phyloP scores from a whole-genome alignment of 2,113 vertebrate species.

The Xenopus borealis region DNA sequence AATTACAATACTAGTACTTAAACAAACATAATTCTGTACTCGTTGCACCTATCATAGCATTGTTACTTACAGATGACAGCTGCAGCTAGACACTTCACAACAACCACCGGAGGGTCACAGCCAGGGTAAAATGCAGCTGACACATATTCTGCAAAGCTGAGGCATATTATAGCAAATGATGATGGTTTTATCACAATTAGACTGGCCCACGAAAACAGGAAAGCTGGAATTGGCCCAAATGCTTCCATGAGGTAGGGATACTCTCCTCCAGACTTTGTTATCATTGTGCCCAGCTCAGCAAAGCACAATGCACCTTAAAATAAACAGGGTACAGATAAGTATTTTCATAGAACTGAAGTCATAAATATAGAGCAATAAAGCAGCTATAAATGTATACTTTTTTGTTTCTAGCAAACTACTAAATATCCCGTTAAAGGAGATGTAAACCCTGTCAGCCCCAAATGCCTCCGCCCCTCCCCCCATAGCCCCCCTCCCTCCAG shows the following conservation, averaged over 20 bases:
- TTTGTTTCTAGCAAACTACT: no score
- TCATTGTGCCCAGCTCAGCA: constrained; percentile 92
- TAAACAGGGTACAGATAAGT: not conserved
- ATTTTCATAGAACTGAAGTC: not conserved
- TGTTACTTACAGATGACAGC: constrained; percentile 76
- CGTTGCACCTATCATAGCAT: no score
- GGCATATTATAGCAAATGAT: constrained; percentile 86
- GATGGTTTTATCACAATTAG: constrained; percentile 83
- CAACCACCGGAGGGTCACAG: constrained; percentile 68
- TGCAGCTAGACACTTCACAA: constrained; percentile 78
- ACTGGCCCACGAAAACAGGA: constrained; percentile 86
- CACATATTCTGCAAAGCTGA: constrained; percentile 86
- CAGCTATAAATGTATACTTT: no score
- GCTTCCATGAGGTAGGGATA: constrained; percentile 87
- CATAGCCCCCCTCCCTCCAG: no score
- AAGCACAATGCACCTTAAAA: constrained; percentile 85
- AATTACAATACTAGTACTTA: not conserved
- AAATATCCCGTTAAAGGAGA: no score
- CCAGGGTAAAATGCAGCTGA: constrained; percentile 79
- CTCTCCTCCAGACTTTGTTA: constrained; percentile 88
- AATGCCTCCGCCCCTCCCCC: no score
- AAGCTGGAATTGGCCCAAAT: constrained; percentile 79
- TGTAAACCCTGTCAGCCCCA: no score
- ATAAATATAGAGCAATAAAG: no score
- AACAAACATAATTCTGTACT: not conserved